These are phyloP conservation scores for Stigmatopora nigra DNA, from an alignment of 2,113 vertebrate species.

Conservation along the genomic window DNA sequence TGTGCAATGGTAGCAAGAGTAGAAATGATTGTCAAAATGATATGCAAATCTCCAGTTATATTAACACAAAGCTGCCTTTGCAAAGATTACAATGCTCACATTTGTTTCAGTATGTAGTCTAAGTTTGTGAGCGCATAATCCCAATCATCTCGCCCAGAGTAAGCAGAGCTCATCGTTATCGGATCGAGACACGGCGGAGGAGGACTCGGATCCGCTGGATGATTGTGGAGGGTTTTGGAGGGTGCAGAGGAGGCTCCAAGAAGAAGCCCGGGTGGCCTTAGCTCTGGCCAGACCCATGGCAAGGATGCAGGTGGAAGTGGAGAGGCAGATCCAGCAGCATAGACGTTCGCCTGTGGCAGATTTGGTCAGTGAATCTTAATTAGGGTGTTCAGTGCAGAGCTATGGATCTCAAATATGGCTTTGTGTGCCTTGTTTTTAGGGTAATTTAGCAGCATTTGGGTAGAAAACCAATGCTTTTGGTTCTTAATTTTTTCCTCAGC, in stretches of 20 bases:
- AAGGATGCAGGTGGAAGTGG: constrained; percentile 98
- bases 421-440: not conserved
- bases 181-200: constrained; percentile 90
- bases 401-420: not conserved
- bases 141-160: constrained; percentile 67
- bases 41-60: not conserved
- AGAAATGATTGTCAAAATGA: not conserved
- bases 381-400: not conserved
- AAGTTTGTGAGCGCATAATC: not conserved
- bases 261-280: constrained; percentile 91
- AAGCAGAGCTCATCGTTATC: constrained; percentile 97
- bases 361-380: constrained; percentile 73
- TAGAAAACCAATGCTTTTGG: too few relatives aligned
- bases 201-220: constrained; percentile 88
- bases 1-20: not conserved
- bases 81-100: not conserved
- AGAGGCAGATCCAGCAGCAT: constrained; percentile 86
- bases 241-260: constrained; percentile 87
- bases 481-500: constrained; percentile 57
- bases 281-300: constrained; percentile 97
- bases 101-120: not conserved
- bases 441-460: not conserved
- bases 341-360: constrained; percentile 94
- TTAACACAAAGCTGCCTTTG: too few relatives aligned
- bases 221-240: constrained; percentile 94